Base-by-base conservation (phyloP, 2,888 invertebrate species). In the Stramonita haemastoma region DNA sequence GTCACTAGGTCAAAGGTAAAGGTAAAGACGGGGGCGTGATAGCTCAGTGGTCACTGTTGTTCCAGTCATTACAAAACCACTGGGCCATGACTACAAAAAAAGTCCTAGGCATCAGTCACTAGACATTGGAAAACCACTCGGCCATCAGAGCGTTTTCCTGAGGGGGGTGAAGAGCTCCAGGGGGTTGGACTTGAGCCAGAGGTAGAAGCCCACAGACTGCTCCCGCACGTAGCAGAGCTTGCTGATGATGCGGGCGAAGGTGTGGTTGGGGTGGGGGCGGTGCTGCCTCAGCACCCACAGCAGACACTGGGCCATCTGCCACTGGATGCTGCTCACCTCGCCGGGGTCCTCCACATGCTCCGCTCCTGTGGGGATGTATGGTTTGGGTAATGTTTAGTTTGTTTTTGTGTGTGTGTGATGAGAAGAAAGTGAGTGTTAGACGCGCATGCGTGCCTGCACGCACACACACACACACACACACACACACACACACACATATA, bases 221-320 rank as follows among this genome's bases (percentile, higher is more conserved):
- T 46, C 32, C 19, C 83, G 66, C 13, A 85, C 46, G 32, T 60
- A 70, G 57, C 66, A 56, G 29, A 89, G 34, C 19, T 84, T 83
- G n/a, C 73, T 85, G 73, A 89, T 85, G 85, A 89, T 85, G 56
- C 36, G 85, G 13, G 89, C 85, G 29, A 89, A 89, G 22, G 36
- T 66, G 6, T 29, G 8, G 77, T 89, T 85, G 22, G 89, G 85
- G 36, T 85, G 36, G 0, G 89, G 73, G n/a, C 85, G 89, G 73
- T 84, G 85, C 89, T 85, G 66, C 70, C 17, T 85, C 6, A 89
- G 56, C 29, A 89, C 56, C 84, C 84, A 85, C 77, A 89, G 84
- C 36, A 89, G 85, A 29, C 89, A 89, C 89, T 89, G 84, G 36
- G 89, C 70, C 32, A 89, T 46, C n/a, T 73, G 66, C 89, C 89